Conservation (phyloP, 92 coral and sea anemone genomes). For the Muricea muricata region DNA sequence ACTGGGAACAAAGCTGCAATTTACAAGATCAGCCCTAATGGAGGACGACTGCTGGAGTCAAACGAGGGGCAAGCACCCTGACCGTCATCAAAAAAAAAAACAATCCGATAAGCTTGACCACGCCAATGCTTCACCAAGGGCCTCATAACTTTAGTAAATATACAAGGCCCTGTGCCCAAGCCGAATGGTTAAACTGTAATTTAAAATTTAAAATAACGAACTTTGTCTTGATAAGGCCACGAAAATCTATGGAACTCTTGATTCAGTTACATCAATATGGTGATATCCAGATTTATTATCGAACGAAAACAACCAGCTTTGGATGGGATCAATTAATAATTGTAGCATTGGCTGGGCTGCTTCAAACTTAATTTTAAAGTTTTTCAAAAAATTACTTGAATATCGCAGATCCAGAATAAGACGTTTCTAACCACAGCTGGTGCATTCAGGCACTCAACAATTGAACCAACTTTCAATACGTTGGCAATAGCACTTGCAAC, state of each 20-base stretch:
- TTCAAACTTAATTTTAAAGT: conserved; percentile 59
- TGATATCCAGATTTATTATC: conserved; percentile 62
- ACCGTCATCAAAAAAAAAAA: conserved; percentile 26
- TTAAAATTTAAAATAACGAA: conserved; percentile 38
- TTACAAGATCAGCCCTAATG: conserved; percentile 17
- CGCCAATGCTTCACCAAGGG: conserved; percentile 57
- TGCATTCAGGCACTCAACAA: conserved; percentile 42
- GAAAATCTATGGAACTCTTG: conserved; percentile 56
- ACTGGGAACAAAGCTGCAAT: conserved; percentile 51
- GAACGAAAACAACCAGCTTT: conserved; percentile 50
- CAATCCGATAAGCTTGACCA: background rate
- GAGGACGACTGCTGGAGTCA: background rate
- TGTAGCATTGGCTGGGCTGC: conserved; percentile 51
- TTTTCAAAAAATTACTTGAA: conserved; percentile 35
- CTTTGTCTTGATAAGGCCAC: conserved; percentile 25
- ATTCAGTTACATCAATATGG: conserved; percentile 54
- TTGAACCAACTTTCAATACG: conserved; percentile 41
- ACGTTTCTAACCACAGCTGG: conserved; percentile 60
- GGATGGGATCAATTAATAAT: conserved; percentile 16
- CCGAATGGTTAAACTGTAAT: conserved; percentile 57
- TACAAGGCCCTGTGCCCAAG: conserved; percentile 48
- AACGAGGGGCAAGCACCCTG: conserved; percentile 32
- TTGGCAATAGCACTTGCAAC: conserved; percentile 50
- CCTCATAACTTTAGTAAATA: conserved; percentile 52
- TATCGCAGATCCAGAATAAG: conserved; percentile 58